Conservation (phyloP, 2,113 vertebrate species). For the Tretioscincus oriximinensis region DNA sequence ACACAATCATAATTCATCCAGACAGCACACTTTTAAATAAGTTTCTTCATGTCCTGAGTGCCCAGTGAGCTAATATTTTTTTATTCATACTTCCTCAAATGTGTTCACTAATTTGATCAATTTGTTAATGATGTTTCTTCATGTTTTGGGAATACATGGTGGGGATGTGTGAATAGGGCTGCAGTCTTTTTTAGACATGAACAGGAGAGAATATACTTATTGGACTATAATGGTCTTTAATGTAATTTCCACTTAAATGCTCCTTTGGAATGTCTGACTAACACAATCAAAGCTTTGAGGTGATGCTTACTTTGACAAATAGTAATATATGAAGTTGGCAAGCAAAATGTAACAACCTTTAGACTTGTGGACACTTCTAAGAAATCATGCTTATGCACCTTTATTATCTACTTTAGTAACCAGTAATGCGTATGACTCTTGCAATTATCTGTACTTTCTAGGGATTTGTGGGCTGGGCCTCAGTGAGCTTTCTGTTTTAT, state of each 20-base stretch:
- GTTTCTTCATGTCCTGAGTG: too few relatives aligned
- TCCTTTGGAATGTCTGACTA: slow-evolving; percentile 23
- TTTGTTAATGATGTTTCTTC: too few relatives aligned
- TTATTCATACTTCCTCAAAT: too few relatives aligned
- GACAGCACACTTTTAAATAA: too few relatives aligned
- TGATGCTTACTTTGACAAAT: slow-evolving; percentile 42
- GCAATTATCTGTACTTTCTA: background rate
- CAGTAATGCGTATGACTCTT: background rate
- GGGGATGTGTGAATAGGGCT: background rate
- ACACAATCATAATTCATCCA: too few relatives aligned
- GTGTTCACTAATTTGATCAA: too few relatives aligned
- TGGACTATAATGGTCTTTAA: slow-evolving; percentile 21
- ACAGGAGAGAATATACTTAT: background rate
- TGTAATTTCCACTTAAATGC: slow-evolving; percentile 45
- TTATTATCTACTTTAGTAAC: slow-evolving; percentile 14
- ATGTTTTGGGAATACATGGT: background rate
- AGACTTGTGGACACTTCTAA: slow-evolving; percentile 48
- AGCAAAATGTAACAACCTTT: slow-evolving; percentile 51
- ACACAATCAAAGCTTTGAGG: slow-evolving; percentile 44
- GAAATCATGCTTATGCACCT: slow-evolving; percentile 58
- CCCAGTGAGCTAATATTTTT: too few relatives aligned
- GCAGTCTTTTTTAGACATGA: background rate
- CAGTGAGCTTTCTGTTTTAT: background rate
- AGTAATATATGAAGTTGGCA: slow-evolving; percentile 41
- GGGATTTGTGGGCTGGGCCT: background rate